Base-by-base conservation (phyloP, 2,113 vertebrate genomes). In the Plecotus auritus region DNA sequence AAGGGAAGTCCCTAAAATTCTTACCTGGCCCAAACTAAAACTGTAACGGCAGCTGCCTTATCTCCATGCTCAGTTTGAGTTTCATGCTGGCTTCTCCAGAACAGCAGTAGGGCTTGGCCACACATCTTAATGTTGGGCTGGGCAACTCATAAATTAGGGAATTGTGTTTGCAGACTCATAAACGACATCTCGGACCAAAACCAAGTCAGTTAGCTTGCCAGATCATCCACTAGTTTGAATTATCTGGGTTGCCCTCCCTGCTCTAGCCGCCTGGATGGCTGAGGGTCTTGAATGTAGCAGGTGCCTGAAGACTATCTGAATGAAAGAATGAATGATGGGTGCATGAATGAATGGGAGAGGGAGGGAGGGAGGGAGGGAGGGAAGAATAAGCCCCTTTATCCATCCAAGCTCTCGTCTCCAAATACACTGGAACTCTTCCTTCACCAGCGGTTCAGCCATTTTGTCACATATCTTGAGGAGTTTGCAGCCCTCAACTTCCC, bases 1-100 rank as follows among this genome's bases (percentile, higher is more conserved):
- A 78, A 94, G 88, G 95, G 80, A 97, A 97, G 67, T 93, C 87
- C 95, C 77, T 7, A 90, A 87, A 93, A 78, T 69, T 94, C 74
- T 88, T 86, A 40, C 37, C 72, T 92, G 95, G 87, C 85, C 56
- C 9, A 12, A 70, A 12, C 66, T 37, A 82, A 87, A 88, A 78
- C 85, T 78, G 90, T 95, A 94, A 94, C 82, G 78, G 73, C 82
- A 76, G 92, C 80, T 82, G 72, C 61, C 83, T 74, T 92, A 97
- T 96, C 95, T 95, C 59, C 40, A 16, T 0, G 77, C 30, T 32
- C 18, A 6, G 80, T 37, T 37, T 49, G 49, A 69, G 90, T 92
- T 96, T 96, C 89, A 49, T 2, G 40, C 40, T 72, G 84, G 61
- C 81, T 92, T 83, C 77, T 73, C 77, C 67, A 35, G 59, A 66